Conservation (phyloP, 2,113 vertebrate genomes). For the Abramis brama region DNA sequence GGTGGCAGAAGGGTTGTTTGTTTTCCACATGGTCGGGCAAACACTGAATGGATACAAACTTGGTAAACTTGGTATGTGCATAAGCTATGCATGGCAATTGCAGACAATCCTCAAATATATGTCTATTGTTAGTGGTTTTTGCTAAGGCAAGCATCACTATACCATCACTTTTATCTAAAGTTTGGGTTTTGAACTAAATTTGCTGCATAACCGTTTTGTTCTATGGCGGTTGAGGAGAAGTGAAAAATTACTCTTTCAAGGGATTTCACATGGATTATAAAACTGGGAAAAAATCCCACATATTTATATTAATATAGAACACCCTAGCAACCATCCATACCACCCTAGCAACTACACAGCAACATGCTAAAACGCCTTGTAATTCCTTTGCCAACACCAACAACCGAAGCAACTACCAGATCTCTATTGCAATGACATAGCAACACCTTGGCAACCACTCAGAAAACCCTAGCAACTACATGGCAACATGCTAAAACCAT, state of each 20-base stretch:
- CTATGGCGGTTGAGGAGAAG: not conserved
- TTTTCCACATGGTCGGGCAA: conserved; percentile 42
- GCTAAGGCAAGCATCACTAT: not conserved
- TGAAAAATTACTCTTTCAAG: not conserved
- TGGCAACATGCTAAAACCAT: not conserved
- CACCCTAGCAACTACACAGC: not conserved
- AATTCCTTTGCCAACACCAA: not conserved
- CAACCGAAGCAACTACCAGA: not conserved
- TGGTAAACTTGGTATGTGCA: not conserved
- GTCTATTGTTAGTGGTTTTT: not conserved
- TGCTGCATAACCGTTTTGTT: not conserved
- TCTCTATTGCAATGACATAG: not conserved
- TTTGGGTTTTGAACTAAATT: not conserved
- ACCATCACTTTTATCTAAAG: not conserved
- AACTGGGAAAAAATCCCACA: not conserved
- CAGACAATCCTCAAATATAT: not conserved
- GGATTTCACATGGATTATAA: not conserved
- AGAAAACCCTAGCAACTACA: not conserved
- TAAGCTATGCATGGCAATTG: not conserved
- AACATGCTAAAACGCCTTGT: not conserved
- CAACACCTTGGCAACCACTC: not conserved
- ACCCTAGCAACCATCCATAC: not conserved
- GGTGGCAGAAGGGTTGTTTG: conserved; percentile 28
- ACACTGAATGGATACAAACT: conserved; percentile 33
- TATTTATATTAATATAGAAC: not conserved